Base-by-base conservation (phyloP, 64 coral and sea anemone genomes). In the Actinia equina region DNA sequence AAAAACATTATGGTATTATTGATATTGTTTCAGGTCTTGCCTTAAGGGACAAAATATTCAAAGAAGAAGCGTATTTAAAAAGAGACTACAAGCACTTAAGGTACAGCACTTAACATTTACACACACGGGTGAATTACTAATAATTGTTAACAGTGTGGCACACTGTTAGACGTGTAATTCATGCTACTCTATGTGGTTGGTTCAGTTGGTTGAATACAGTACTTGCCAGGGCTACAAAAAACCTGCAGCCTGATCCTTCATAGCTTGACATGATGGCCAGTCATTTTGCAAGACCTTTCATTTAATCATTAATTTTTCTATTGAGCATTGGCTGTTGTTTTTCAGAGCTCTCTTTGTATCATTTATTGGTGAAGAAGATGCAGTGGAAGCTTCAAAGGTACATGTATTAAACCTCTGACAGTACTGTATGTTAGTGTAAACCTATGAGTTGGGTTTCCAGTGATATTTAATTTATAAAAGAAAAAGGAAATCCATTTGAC, bases 31-130 rank as follows among this genome's bases (percentile, higher is more conserved):
- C 59, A 99, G 97, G 97, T 44, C 77, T 95, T 27, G 93, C 93
- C 30, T 87, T 99, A 25, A 92, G 91, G 78, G 91, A 99, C 62
- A 94, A 99, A 69, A 99, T 99, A 17, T 99, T 95, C 63, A 83
- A 80, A 37, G 93, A 99, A 85, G 93, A 95, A 77, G 52, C 93
- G 19, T 69, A 69, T 27, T 86, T 95, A 27, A 94, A 82, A 65
- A 92, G 88, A 54, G 97, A 99, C 44, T 91, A 87, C 19, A 90
- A 93, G 54, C 89, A 95, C 80, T 59, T 95, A 76, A 93, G 97
- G 97, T 98, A 86, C 9, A 22, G 30, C 30, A 37, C 30, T 37
- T 37, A 37, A 37, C 30, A 37, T 37, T 37, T 37, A 37, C 30
- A 37, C 30, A 37, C 30, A 37, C 30, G 30, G 30, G 30, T 37